Conservation (phyloP, 2,797 vertebrate species). For the Lepilemur septentrionalis region DNA sequence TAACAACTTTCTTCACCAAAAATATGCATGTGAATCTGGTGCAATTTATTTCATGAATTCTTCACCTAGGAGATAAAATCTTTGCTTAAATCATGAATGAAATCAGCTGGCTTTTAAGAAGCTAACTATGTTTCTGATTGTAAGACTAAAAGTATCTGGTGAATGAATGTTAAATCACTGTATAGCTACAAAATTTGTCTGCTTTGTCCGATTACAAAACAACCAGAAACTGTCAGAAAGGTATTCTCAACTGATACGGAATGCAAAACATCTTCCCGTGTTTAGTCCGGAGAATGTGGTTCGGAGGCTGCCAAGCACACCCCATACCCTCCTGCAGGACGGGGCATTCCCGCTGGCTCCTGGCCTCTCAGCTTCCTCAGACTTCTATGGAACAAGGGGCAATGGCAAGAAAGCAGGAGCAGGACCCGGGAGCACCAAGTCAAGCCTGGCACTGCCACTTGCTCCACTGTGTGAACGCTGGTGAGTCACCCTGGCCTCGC, state of each 20-base stretch:
- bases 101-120: not conserved
- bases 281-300: not conserved
- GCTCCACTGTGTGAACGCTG: not conserved
- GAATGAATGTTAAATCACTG: not conserved
- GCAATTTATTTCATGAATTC: not conserved
- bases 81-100: not conserved
- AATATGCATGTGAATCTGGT: not conserved
- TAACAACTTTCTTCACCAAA: not conserved
- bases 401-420: not conserved
- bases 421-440: not conserved
- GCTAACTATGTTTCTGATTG: not conserved
- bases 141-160: not conserved
- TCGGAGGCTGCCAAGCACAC: not conserved
- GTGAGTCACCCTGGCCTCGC: not conserved
- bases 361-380: not conserved
- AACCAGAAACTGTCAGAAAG: not conserved
- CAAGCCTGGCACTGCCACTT: not conserved
- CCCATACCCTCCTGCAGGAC: not conserved
- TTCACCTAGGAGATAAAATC: not conserved
- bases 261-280: not conserved
- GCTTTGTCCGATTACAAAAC: not conserved
- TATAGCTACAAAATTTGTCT: not conserved
- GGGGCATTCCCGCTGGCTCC: accelerated
- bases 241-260: not conserved
- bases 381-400: accelerated